Evolutionary conservation across 2,797 vertebrate genomes (phyloP), one percentile per base, ranked within the genome.

Genomic region (Falco columbarius): DNA sequence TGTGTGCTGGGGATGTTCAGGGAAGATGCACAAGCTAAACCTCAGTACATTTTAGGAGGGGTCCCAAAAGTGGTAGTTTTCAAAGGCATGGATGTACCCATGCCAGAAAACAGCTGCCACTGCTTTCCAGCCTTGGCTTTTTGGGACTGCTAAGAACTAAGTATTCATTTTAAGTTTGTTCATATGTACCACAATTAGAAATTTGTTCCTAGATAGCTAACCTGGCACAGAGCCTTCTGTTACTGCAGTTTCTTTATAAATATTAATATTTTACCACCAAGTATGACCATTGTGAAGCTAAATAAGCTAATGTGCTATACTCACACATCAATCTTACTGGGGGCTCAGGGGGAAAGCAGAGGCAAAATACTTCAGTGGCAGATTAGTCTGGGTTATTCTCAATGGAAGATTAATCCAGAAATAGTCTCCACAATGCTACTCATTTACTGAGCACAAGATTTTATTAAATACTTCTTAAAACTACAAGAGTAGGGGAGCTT

Each of bases 321-420:
- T 95, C 32, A 44, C 42, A 47, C 49, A 59, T 95, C 86, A 75
- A 91, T 94, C 72, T 73, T 83, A 26, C 34, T 22, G 42, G 29
- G 76, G 61, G 7, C 86, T 93, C 36, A 30, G 10, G 36, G 68
- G 59, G 44, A 79, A 93, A 73, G 58, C 8, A 3, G 40, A 90
- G 75, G 38, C 8, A 86, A 95, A 92, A 83, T 89, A 54, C 61
- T 81, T 91, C 72, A 65, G 6, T 90, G 61, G 55, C 75, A 90
- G 42, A 88, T 96, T 71, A 90, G 42, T 83, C 42, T 68, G 16
- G 42, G 87, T 94, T 88, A 86, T 84, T 44, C 86, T 96, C 70
- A 90, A 75, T 89, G 93, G 86, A 96, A 96, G 77, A 93, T 95
- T 94, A 95, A 91, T 94, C 65, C 73, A 94, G 85, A 88, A 95